phyloP scores from a whole-genome alignment of 2,113 vertebrate genomes.

The Echinops telfairi region DNA sequence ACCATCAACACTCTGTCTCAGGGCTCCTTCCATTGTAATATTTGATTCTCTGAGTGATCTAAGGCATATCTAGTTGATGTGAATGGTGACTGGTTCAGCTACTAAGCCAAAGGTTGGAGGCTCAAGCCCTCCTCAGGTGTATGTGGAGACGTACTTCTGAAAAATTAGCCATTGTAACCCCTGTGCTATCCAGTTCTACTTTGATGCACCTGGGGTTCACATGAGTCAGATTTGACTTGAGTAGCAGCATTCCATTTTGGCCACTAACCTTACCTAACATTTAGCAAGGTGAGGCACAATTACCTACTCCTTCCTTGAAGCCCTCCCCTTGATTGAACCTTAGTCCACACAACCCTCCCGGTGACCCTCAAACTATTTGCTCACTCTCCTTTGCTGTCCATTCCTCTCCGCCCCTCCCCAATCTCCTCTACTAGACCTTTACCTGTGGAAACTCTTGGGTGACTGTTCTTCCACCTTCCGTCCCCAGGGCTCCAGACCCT shows the following conservation, averaged over 20 bases:
- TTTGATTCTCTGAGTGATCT: background rate
- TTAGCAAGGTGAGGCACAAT: background rate
- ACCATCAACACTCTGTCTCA: background rate
- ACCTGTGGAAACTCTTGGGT: background rate
- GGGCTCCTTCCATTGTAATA: background rate
- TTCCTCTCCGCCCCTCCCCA: background rate
- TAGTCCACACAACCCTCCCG: background rate
- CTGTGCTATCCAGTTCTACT: background rate
- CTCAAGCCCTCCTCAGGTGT: too few relatives aligned
- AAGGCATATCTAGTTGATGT: background rate
- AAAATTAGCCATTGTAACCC: background rate
- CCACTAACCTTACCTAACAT: background rate
- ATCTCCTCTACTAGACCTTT: background rate
- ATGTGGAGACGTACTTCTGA: background rate
- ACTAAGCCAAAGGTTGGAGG: background rate
- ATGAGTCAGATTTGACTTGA: background rate
- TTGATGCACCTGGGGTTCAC: background rate
- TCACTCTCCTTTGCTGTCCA: background rate
- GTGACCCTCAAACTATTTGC: background rate
- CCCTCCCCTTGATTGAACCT: background rate
- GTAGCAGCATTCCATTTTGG: background rate
- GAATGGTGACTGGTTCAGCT: background rate
- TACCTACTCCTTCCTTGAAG: background rate
- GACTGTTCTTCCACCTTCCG: background rate
- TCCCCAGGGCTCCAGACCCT: background rate